A percentile compares a stretch with the other conserved stretches of the same genome.
Evolutionary conservation across 2,888 invertebrate genomes (phyloP).

Genomic region (Chymomyza procnemis): DNA sequence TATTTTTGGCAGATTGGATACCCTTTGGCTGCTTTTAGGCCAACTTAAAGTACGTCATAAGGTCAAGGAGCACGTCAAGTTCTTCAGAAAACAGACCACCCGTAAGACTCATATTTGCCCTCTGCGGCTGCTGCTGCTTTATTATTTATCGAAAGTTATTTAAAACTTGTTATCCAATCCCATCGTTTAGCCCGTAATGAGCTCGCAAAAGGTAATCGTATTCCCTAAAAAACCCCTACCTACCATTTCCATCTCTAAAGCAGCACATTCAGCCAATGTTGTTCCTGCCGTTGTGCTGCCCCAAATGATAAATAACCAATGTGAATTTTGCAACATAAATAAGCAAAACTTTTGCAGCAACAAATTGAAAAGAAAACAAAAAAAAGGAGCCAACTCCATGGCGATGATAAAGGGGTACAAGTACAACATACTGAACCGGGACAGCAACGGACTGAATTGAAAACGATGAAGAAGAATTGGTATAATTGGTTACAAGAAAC

Average conservation of each 20-base stretch:
- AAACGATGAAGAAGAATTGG: slow-evolving; percentile 25
- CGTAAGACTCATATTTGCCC: too few species aligned
- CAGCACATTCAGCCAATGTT: too few species aligned
- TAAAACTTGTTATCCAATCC: too few species aligned
- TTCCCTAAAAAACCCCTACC: too few species aligned
- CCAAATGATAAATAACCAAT: slow-evolving; percentile 28
- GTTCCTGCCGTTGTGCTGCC: not conserved
- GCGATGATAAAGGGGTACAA: slow-evolving; percentile 11
- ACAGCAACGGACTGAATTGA: slow-evolving; percentile 18
- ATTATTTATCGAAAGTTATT: too few species aligned
- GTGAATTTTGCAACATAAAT: slow-evolving; percentile 64
- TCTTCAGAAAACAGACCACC: too few species aligned
- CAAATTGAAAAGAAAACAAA: slow-evolving; percentile 31
- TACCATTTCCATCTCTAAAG: not conserved
- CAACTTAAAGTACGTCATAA: too few species aligned
- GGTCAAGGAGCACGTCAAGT: too few species aligned
- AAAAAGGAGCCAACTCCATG: not conserved
- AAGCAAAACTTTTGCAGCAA: slow-evolving; percentile 31
- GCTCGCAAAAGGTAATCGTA: not conserved
- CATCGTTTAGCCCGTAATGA: too few species aligned
- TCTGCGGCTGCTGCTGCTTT: too few species aligned
- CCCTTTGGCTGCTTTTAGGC: too few species aligned
- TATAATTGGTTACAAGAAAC: slow-evolving; percentile 71
- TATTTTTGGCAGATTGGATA: too few species aligned
- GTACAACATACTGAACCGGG: slow-evolving; percentile 63